phyloP scores from a whole-genome alignment of 2,888 invertebrate genomes.

The Hirtodrosophila duncani region DNA sequence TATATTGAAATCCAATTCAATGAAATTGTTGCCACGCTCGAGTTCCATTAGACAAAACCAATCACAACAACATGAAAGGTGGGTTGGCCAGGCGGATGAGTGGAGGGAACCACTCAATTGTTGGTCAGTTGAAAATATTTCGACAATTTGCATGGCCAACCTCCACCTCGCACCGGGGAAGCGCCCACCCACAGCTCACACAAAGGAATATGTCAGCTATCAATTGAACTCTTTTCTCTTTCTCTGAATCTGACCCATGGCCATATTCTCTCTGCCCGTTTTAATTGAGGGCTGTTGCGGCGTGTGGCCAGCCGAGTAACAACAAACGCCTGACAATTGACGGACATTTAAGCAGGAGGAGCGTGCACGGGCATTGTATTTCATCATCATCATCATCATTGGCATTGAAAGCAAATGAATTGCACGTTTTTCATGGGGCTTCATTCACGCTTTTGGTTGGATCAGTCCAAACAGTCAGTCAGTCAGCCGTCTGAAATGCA shows the following conservation, averaged over 20 bases:
- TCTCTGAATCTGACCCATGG: conserved; percentile 27
- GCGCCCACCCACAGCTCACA: conserved; percentile 17
- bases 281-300: conserved; percentile 67
- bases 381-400: conserved; percentile 24
- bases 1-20: conserved; percentile 76
- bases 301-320: conserved; percentile 51
- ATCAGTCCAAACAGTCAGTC: conserved; percentile 9
- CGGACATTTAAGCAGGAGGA: conserved; percentile 38
- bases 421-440: conserved; percentile 33
- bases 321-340: conserved; percentile 47
- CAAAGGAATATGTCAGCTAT: conserved; percentile 69
- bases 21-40: conserved; percentile 70
- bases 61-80: conserved; percentile 60
- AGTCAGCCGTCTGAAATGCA: too few relatives aligned
- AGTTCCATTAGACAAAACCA: conserved; percentile 77
- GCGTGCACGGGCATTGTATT: conserved; percentile 48
- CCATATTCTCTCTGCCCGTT: conserved; percentile 39
- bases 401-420: conserved; percentile 43
- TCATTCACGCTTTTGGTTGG: conserved; percentile 13
- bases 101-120: conserved; percentile 52
- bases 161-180: not conserved
- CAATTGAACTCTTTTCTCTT: conserved; percentile 70
- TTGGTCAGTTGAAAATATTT: conserved; percentile 71
- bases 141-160: conserved; percentile 66
- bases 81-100: conserved; percentile 30